These are phyloP conservation scores for Piscicola geometra DNA, from an alignment of 2,888 invertebrate species.

Conservation along the genomic window DNA sequence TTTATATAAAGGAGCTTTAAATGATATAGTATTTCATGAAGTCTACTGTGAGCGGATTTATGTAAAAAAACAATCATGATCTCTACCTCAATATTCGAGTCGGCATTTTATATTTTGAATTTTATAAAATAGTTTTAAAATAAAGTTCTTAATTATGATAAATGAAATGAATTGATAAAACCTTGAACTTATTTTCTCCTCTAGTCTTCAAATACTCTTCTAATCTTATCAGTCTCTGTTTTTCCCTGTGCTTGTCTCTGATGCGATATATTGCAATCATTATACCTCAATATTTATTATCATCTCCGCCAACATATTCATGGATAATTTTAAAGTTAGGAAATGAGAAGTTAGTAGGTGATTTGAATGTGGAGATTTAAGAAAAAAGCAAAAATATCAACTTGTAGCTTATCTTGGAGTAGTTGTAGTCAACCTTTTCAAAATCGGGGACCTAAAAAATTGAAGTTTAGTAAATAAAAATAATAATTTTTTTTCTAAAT, in stretches of 20 bases:
- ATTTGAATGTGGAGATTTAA: not conserved
- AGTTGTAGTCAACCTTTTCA: not conserved
- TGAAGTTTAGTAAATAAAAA: not conserved
- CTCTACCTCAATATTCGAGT: no score
- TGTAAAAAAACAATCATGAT: no score
- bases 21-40: no score
- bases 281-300: no score
- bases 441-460: not conserved
- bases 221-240: slow-evolving; percentile 68
- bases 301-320: no score
- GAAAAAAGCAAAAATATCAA: not conserved
- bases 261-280: slow-evolving; percentile 34
- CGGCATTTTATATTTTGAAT: no score
- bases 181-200: slow-evolving; percentile 36
- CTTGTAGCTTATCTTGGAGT: not conserved
- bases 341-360: not conserved
- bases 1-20: no score
- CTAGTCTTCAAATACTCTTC: slow-evolving; percentile 57
- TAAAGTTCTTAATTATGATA: no score
- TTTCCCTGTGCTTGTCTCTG: slow-evolving; percentile 72
- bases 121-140: no score
- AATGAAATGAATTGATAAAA: no score
- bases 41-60: no score
- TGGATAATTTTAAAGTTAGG: no score
- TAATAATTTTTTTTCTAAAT: not conserved